Evolutionary conservation across 1,140 invertebrate species (phyloP).

Genomic region (Drosophila nigromelanica): DNA sequence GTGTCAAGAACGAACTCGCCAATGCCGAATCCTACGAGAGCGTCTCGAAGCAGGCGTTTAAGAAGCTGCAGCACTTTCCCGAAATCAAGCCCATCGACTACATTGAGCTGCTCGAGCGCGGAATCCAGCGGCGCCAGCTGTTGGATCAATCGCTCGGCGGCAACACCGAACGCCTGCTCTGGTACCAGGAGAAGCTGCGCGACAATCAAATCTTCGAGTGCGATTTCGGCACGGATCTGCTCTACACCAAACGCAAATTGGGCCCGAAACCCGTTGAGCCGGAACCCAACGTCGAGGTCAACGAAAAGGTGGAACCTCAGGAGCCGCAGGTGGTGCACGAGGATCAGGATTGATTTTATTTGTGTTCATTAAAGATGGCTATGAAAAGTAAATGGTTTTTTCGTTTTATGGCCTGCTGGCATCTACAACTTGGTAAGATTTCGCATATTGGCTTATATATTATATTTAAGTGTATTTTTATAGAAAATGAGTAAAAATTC

Average conservation of each 20-base stretch:
- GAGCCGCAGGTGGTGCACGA: background rate
- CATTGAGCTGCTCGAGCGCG: conserved; percentile 71
- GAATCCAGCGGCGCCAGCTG: conserved; percentile 61
- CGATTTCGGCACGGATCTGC: conserved; percentile 63
- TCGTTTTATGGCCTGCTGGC: too few relatives aligned
- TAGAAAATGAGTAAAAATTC: too few relatives aligned
- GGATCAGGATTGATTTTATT: background rate
- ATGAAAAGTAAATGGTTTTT: background rate
- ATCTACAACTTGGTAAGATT: too few relatives aligned
- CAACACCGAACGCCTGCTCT: conserved; percentile 72
- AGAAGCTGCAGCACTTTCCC: conserved; percentile 50
- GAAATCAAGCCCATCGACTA: conserved; percentile 66
- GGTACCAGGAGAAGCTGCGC: conserved; percentile 59
- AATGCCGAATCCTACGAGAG: conserved; percentile 50
- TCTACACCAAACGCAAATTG: conserved; percentile 18
- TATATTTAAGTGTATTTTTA: too few relatives aligned
- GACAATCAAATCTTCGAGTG: conserved; percentile 59
- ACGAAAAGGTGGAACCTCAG: background rate
- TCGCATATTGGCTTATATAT: too few relatives aligned
- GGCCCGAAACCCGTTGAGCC: background rate
- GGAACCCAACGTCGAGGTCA: background rate
- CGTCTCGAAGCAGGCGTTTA: conserved; percentile 43
- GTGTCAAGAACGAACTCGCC: conserved; percentile 53
- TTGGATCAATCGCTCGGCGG: conserved; percentile 76
- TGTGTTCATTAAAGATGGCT: background rate